phyloP scores from a whole-genome alignment of 2,113 vertebrate species.

The Pygoscelis adeliae region DNA sequence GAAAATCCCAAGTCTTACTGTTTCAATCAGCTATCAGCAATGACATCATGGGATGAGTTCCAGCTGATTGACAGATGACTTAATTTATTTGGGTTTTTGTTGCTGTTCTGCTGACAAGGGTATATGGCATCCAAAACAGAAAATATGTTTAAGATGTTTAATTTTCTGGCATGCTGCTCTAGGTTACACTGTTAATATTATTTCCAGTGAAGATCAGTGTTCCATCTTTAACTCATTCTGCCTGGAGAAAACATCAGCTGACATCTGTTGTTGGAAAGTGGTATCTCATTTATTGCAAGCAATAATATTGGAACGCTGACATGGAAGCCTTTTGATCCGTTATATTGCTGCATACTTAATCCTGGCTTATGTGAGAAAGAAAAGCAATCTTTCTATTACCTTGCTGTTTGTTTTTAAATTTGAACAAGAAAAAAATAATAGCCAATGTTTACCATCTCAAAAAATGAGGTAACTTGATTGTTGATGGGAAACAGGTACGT shows the following conservation, averaged over 20 bases:
- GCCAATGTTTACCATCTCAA: neutral
- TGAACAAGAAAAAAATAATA: neutral
- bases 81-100: slow-evolving; percentile 48
- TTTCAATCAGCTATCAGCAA: slow-evolving; percentile 34
- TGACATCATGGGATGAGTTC: slow-evolving; percentile 28
- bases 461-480: neutral
- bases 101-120: slow-evolving; percentile 37
- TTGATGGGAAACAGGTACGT: neutral
- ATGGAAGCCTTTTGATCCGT: neutral
- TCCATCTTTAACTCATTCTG: slow-evolving; percentile 38
- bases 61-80: slow-evolving; percentile 50
- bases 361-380: neutral
- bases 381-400: neutral
- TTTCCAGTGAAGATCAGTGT: neutral
- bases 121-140: slow-evolving; percentile 4
- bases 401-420: neutral
- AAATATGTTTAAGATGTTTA: slow-evolving; percentile 28
- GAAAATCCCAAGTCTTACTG: slow-evolving; percentile 21
- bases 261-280: slow-evolving; percentile 21
- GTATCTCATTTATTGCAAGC: neutral
- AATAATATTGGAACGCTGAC: neutral
- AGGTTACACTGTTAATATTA: neutral
- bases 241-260: slow-evolving; percentile 26
- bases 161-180: slow-evolving; percentile 10
- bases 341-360: neutral